Evolutionary conservation across 2,113 vertebrate species (phyloP).

Genomic region (Hymenochirus boettgeri): DNA sequence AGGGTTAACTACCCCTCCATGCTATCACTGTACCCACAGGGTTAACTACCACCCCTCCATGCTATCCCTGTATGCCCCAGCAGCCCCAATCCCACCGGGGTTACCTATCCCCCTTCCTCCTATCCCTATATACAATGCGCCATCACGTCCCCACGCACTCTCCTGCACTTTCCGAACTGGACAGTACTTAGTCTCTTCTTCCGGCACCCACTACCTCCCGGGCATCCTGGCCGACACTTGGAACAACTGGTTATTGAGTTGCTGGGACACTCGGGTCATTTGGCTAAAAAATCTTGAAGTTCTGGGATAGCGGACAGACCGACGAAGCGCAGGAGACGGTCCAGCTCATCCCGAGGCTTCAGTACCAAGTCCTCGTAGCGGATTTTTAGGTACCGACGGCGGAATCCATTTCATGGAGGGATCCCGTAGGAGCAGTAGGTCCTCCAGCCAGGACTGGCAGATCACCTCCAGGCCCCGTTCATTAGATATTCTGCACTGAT

Average conservation of each 20-base stretch:
- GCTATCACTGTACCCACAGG: too few relatives aligned
- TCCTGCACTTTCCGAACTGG: constrained; percentile 87
- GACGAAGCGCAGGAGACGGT: constrained; percentile 74
- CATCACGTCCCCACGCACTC: constrained; percentile 86
- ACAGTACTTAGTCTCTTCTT: constrained; percentile 81
- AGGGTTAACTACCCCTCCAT: too few relatives aligned
- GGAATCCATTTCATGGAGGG: constrained; percentile 72
- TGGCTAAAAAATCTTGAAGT: constrained; percentile 77
- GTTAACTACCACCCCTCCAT: too few relatives aligned
- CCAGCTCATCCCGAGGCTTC: constrained; percentile 72
- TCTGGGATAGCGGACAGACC: constrained; percentile 62
- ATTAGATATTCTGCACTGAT: constrained; percentile 79
- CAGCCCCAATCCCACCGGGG: too few relatives aligned
- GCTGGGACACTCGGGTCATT: constrained; percentile 84
- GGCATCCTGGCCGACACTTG: constrained; percentile 86
- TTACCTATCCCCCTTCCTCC: too few relatives aligned
- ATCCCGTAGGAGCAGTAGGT: constrained; percentile 72
- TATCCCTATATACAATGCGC: constrained; percentile 71
- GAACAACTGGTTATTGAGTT: constrained; percentile 83
- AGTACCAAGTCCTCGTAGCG: constrained; percentile 92
- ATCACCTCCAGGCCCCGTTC: constrained; percentile 90
- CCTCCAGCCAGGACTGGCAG: constrained; percentile 87
- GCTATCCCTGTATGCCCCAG: too few relatives aligned
- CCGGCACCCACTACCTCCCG: constrained; percentile 87
- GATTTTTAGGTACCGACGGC: constrained; percentile 72